Evolutionary conservation across 2,113 vertebrate species (phyloP).

Genomic region (Epinephelus cyanopodus): DNA sequence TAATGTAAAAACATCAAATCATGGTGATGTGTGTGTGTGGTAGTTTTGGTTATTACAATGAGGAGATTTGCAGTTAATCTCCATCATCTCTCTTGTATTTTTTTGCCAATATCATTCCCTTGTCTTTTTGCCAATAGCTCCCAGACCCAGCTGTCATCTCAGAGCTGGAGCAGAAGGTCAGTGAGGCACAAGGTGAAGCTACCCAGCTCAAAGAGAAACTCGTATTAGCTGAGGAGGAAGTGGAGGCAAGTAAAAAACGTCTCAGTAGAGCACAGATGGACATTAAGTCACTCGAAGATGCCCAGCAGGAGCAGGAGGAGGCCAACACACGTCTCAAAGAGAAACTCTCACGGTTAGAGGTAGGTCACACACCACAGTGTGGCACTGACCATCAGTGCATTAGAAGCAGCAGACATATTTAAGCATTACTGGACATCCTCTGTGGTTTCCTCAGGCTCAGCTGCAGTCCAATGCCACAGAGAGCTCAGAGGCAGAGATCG

Average conservation of each 20-base stretch:
- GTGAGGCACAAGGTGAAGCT: conserved; percentile 80
- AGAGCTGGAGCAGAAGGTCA: conserved; percentile 87
- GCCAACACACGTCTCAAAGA: conserved; percentile 70
- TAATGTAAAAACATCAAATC: background rate
- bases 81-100: background rate
- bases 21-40: background rate
- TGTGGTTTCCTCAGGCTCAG: conserved; percentile 65
- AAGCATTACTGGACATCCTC: background rate
- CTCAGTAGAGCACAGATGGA: conserved; percentile 74
- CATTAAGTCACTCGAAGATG: conserved; percentile 45
- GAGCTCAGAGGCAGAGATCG: conserved; percentile 80
- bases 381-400: background rate
- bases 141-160: conserved; percentile 86
- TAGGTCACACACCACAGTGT: conserved; percentile 30
- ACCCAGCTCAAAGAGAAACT: conserved; percentile 84
- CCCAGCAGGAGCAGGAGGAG: conserved; percentile 67
- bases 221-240: conserved; percentile 80
- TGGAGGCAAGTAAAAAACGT: conserved; percentile 85
- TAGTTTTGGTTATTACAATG: background rate
- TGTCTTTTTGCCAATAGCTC: conserved; percentile 62
- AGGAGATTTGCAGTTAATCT: background rate
- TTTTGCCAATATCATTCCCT: background rate
- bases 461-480: conserved; percentile 76
- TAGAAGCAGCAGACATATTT: background rate
- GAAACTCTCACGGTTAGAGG: conserved; percentile 83